Evolutionary conservation across 92 coral and sea anemone genomes (phyloP), one percentile per base, ranked within the genome.

Genomic region (Epizoanthus rinbou): DNA sequence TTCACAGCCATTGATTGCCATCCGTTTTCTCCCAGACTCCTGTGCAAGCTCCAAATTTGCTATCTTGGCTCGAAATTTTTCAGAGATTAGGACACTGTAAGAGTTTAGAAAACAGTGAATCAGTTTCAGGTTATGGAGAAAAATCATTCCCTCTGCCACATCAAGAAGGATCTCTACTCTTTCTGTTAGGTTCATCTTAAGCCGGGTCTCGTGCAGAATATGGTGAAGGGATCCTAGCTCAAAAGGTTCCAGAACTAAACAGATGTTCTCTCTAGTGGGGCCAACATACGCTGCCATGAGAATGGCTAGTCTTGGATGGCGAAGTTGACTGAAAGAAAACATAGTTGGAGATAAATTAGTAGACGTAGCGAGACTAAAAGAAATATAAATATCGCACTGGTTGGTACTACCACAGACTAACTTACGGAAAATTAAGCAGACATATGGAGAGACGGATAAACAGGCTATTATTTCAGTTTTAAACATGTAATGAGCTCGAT

Each of bases 61-160:
- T 56, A 93, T 78, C 81, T 93, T 93, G 1, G 91, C 95, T 62
- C 91, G 76, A 43, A 80, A 81, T 37, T 28, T 82, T 64, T 89
- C 88, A 73, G 78, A 35, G 52, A 94, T 31, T 14, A 88, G 52
- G 5, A 94, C 90, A n/a, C 98, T 91, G 28, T 80, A 90, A 4
- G 98, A 87, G 53, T 91, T 94, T 10, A 97, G 85, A 43, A 87
- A 95, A 57, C 99, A 91, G 64, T 97, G 99, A 5, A 94, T 79
- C 72, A 92, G 87, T 57, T 82, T 73, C 39, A 60, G 85, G 64
- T 31, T 43, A 66, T 97, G 95, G 54, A 97, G 87, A 68, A 80
- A 91, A 4, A 75, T 73, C 94, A 97, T 85, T 50, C 93, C 99
- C 68, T 92, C 91, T 3, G 98, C 91, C 18, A 92, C 88, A 72